Conservation (phyloP, 2,113 vertebrate genomes). For the Nesoenas mayeri region DNA sequence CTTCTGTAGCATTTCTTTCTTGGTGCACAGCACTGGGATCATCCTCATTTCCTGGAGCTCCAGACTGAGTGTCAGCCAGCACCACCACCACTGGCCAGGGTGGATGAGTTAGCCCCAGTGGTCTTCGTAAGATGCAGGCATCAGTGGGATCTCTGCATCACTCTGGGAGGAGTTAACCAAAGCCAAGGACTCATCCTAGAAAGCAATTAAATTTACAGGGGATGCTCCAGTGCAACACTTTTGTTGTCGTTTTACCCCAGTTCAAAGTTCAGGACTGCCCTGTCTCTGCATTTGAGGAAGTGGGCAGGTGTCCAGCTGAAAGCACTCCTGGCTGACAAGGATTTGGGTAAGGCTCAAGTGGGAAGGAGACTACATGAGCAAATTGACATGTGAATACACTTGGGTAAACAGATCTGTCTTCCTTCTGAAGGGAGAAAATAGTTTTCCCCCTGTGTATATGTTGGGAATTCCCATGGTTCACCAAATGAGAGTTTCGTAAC, state of each 20-base stretch:
- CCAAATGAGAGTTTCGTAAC: neutral
- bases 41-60: neutral
- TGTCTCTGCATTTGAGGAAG: neutral
- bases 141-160: neutral
- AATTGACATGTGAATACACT: neutral
- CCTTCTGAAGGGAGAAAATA: neutral
- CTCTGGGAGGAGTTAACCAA: neutral
- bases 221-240: accelerated
- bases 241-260: neutral
- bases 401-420: neutral
- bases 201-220: neutral
- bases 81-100: too few species aligned
- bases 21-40: neutral
- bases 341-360: neutral
- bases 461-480: neutral
- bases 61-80: neutral
- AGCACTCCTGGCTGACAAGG: neutral
- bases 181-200: neutral
- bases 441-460: neutral
- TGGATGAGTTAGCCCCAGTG: neutral
- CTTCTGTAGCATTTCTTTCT: neutral
- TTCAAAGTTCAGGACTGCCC: neutral
- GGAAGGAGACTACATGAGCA: neutral
- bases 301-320: neutral
- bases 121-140: neutral